Base-by-base conservation (phyloP, 2,888 invertebrate species). In the Blastobasis lacticolella region DNA sequence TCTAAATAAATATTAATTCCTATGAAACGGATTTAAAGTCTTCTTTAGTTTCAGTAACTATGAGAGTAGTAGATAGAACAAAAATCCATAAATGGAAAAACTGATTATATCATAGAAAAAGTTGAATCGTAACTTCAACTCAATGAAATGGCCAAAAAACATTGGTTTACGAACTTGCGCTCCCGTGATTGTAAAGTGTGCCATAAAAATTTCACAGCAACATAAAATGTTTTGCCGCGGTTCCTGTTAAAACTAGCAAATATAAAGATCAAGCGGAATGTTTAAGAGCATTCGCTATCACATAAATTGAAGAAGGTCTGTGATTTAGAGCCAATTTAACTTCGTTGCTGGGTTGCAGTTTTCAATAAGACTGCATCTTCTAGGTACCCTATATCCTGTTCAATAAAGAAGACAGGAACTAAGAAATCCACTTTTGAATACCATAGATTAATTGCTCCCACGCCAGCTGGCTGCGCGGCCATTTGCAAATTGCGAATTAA, bases 321-420 rank as follows among this genome's bases (percentile, higher is more conserved):
- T 54, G 56, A 56, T 56, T 56, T 51, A 52, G 49, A 54, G 50
- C 54, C 56, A 56, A 56, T 56, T 56, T 52, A 56, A 56, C 49
- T 56, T 56, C 38, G 36, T 52, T 45, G 52, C 55, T 45, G 50
- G 46, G 49, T 49, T 50, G 52, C 52, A 52, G 43, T 55, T 51
- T 55, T 53, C 53, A 53, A 47, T 51, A 51, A 40, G 46, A 49
- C 48, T 51, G 45, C 40, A 48, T 23, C 23, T 23, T 3, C 23
- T 23, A 23, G 23, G 23, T 23, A 23, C 23, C 23, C 48, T 42
- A 51, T 37, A 38, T 46, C 37, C 37, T 9, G 41, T 50, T 46
- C 9, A 45, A 49, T 48, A 45, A 43, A n/a, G 10, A 45, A 41
- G 46, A 7, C 49, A 38, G 45, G 10, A 48, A 36, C 37, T n/a